Evolutionary conservation across 2,888 invertebrate genomes (phyloP), one percentile per base, ranked within the genome.

Genomic region (Himalopsyche tibetana): DNA sequence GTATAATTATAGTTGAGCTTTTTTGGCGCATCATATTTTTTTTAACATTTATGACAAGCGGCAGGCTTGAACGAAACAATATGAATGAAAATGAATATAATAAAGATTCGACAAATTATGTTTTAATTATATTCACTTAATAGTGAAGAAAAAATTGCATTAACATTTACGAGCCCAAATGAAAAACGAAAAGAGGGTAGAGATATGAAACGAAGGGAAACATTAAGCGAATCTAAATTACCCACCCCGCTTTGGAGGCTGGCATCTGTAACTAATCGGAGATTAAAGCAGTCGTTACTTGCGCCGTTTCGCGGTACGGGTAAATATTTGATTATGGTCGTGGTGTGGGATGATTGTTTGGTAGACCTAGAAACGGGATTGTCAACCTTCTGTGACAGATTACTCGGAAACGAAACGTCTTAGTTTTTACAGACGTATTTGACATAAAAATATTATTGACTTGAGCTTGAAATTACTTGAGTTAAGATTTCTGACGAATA

Each of bases 251-350:
- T 63, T 8, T n/a, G 63, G 63, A 19, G 63, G 19, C 63, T 63
- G 63, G 63, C 63, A 63, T 63, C 63, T 63, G 63, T 63, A 63
- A 63, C 63, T 63, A 63, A 63, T 63, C 63, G 63, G 19, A 63
- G 63, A 63, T 63, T 63, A 63, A 63, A 63, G 63, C 63, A 63
- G 63, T 63, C 63, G 63, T 63, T 63, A 28, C 63, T 63, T 63
- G 63, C 63, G 63, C 28, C 63, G 63, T 63, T 63, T 28, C 28
- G 63, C 63, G 63, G 63, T 63, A 19, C 63, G 63, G 63, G 63
- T 63, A 63, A 63, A 63, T 63, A 63, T 63, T 63, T 63, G 63
- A 63, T 63, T 63, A 63, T 63, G 28, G 63, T 28, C 63, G 63
- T 28, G 63, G 63, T 63, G 19, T 19, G 63, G 28, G 63, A 19